Evolutionary conservation across 37 sponge, comb jelly and placozoan species (phyloP).

Genomic region (Petrosia ficiformis): DNA sequence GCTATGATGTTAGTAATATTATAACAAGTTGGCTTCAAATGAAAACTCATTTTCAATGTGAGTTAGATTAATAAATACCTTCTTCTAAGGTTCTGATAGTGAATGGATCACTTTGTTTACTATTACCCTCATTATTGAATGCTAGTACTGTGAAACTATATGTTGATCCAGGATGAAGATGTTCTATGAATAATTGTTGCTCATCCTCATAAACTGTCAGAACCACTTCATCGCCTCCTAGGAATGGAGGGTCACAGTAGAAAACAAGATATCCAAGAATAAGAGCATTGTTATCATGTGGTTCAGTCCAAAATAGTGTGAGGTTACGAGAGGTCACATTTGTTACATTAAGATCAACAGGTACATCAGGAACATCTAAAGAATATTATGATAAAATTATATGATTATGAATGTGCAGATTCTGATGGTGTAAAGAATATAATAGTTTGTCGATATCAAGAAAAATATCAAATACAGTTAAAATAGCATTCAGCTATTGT

Average conservation of each 20-base stretch:
- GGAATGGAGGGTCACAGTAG: slow-evolving; percentile 8
- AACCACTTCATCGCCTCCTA: background rate
- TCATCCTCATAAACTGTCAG: background rate
- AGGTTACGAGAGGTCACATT: slow-evolving; percentile 27
- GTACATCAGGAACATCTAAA: slow-evolving; percentile 34
- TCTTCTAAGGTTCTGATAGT: slow-evolving; percentile 32
- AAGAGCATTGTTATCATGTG: slow-evolving; percentile 67
- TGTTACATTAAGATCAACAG: slow-evolving; percentile 18
- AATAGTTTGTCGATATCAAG: background rate
- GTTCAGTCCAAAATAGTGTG: slow-evolving; percentile 40
- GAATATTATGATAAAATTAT: no score
- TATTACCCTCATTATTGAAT: slow-evolving; percentile 45
- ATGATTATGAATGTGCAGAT: no score
- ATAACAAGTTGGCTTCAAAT: no score
- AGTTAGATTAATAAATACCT: no score
- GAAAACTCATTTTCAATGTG: no score
- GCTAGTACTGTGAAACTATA: slow-evolving; percentile 55
- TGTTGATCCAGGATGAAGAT: slow-evolving; percentile 41
- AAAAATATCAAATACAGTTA: background rate
- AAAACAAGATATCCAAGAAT: slow-evolving; percentile 27
- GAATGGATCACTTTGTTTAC: slow-evolving; percentile 28
- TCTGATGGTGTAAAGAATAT: no score
- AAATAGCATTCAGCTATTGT: no score
- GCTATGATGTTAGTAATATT: no score
- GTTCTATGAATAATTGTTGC: background rate